phyloP scores from a whole-genome alignment of 2,888 invertebrate genomes.

The Drosophila kuntzei region DNA sequence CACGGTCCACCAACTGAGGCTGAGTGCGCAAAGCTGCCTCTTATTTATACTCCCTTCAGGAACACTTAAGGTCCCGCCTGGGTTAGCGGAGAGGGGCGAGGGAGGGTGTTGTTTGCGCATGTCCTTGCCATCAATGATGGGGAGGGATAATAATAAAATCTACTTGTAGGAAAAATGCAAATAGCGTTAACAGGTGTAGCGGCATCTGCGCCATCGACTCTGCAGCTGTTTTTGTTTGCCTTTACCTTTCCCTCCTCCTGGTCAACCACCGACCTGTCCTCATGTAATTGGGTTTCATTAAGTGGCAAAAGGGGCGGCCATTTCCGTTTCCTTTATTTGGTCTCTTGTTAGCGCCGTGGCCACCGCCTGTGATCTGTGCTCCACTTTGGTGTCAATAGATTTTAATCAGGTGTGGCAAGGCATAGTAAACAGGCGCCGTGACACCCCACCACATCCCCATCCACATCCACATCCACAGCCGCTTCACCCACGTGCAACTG shows the following conservation, averaged over 20 bases:
- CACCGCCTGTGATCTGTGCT: slow-evolving; percentile 37
- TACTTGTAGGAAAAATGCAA: slow-evolving; percentile 64
- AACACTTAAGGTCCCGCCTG: not conserved
- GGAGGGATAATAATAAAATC: slow-evolving; percentile 57
- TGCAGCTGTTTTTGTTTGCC: slow-evolving; percentile 76
- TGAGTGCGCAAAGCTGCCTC: slow-evolving; percentile 55
- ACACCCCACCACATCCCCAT: not conserved
- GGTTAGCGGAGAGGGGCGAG: slow-evolving; percentile 15
- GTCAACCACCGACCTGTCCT: not conserved
- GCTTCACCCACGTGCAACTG: slow-evolving; percentile 32
- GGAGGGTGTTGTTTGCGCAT: slow-evolving; percentile 73
- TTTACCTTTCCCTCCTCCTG: not conserved
- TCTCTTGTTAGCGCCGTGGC: slow-evolving; percentile 36
- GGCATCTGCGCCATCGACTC: slow-evolving; percentile 51
- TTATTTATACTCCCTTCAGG: slow-evolving; percentile 76
- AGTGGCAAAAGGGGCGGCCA: slow-evolving; percentile 27
- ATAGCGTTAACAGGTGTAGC: slow-evolving; percentile 72
- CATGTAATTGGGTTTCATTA: slow-evolving; percentile 76
- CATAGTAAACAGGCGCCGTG: slow-evolving; percentile 61
- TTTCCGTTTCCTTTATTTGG: slow-evolving; percentile 50
- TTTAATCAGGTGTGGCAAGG: slow-evolving; percentile 80
- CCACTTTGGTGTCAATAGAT: slow-evolving; percentile 76
- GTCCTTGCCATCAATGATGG: slow-evolving; percentile 59
- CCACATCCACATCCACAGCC: not conserved
- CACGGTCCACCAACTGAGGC: slow-evolving; percentile 76